These are phyloP conservation scores for Chaetops frenatus DNA, from an alignment of 2,113 vertebrate species.

Conservation along the genomic window DNA sequence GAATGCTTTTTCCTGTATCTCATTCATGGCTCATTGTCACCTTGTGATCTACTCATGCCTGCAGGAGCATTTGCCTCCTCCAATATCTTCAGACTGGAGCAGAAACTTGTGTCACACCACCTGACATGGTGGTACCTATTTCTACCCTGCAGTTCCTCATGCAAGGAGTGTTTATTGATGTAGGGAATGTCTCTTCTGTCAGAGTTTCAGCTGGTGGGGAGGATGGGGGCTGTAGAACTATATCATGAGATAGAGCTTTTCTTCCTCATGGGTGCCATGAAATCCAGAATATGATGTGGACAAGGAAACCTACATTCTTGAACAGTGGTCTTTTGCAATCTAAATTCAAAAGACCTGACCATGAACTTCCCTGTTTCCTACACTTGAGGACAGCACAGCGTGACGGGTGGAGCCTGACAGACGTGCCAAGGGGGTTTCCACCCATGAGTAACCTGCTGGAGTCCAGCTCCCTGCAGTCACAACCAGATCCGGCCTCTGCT, in stretches of 20 bases:
- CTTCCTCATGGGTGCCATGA: no score
- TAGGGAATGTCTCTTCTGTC: not conserved
- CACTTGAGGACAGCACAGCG: no score
- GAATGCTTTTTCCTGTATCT: not conserved
- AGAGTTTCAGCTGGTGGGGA: not conserved
- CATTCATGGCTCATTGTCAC: not conserved
- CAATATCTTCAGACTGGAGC: not conserved
- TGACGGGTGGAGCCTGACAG: no score
- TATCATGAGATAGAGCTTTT: no score
- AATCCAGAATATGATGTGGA: no score
- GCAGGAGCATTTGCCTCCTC: not conserved
- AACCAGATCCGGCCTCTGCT: accelerated
- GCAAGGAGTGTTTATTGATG: accelerated
- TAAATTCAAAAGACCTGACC: no score
- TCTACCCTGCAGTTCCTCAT: not conserved
- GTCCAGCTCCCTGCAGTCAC: no score
- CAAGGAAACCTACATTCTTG: no score
- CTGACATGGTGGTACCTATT: not conserved
- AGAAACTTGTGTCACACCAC: not conserved
- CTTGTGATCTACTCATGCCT: not conserved
- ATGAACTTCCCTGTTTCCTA: no score
- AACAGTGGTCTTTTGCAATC: no score
- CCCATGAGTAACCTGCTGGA: no score
- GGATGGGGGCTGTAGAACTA: not conserved
- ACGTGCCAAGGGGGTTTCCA: no score